phyloP scores from a whole-genome alignment of 2,113 vertebrate species.

The Cochlearius cochlearius region DNA sequence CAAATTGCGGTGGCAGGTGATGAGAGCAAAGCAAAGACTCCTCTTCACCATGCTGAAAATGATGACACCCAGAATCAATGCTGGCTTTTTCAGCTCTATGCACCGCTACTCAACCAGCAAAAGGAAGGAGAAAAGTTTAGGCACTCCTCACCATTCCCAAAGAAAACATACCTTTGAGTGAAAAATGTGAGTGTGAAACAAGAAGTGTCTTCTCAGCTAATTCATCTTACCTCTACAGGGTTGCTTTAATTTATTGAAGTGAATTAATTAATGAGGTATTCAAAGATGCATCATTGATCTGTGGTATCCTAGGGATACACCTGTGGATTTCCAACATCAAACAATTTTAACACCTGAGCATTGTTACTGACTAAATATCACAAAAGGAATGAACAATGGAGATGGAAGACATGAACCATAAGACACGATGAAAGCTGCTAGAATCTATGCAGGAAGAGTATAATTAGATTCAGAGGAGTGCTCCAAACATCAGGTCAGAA shows the following conservation, averaged over 20 bases:
- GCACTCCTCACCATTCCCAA: not conserved
- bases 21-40: not conserved
- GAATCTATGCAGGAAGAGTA: not conserved
- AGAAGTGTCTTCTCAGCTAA: not conserved
- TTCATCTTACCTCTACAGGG: not conserved
- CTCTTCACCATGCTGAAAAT: not conserved
- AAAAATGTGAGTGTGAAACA: not conserved
- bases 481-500: not conserved
- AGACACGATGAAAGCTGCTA: not conserved
- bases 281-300: not conserved
- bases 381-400: not conserved
- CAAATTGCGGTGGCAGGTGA: not conserved
- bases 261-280: not conserved
- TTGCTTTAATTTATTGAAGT: not conserved
- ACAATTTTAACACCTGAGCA: not conserved
- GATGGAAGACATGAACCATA: not conserved
- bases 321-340: not conserved
- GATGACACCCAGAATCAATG: not conserved
- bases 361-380: not conserved
- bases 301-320: not conserved
- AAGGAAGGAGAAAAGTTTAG: not conserved
- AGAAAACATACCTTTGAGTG: not conserved
- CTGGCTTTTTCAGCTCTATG: not conserved
- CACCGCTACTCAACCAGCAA: not conserved
- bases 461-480: not conserved